Percentiles rank a stretch among this genome's conserved stretches.
These are phyloP conservation scores for Dipus sagitta DNA, from an alignment of 2,797 vertebrate genomes.

Conservation along the genomic window DNA sequence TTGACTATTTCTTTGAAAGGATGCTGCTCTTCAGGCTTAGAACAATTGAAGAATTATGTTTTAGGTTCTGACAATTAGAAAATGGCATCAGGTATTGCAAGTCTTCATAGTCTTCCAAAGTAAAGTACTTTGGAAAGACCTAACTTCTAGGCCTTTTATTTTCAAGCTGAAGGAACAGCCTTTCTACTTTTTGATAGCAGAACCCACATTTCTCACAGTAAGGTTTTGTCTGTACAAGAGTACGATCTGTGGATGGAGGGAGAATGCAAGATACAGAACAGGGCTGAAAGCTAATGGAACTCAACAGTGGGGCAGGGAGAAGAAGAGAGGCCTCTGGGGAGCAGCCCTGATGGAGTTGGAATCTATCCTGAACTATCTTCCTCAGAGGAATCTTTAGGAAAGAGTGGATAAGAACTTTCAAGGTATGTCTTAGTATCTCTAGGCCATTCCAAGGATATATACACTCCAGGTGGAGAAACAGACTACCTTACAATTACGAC, in stretches of 20 bases:
- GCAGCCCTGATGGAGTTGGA: accelerated
- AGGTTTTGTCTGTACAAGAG: neutral
- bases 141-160: neutral
- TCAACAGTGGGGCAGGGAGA: neutral
- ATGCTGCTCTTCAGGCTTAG: neutral
- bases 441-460: neutral
- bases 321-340: neutral
- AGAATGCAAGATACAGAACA: neutral
- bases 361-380: neutral
- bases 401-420: neutral
- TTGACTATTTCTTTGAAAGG: neutral
- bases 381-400: neutral
- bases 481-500: neutral
- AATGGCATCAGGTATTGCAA: neutral
- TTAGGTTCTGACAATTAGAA: neutral
- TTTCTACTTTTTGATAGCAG: neutral
- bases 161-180: neutral
- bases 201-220: neutral
- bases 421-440: neutral
- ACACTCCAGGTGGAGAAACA: neutral
- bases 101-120: neutral
- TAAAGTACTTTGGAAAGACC: neutral
- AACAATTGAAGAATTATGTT: neutral
- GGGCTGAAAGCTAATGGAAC: too few species aligned
- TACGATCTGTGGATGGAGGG: neutral